phyloP scores from a whole-genome alignment of 2,113 vertebrate genomes.

The Phyllostomus hastatus region DNA sequence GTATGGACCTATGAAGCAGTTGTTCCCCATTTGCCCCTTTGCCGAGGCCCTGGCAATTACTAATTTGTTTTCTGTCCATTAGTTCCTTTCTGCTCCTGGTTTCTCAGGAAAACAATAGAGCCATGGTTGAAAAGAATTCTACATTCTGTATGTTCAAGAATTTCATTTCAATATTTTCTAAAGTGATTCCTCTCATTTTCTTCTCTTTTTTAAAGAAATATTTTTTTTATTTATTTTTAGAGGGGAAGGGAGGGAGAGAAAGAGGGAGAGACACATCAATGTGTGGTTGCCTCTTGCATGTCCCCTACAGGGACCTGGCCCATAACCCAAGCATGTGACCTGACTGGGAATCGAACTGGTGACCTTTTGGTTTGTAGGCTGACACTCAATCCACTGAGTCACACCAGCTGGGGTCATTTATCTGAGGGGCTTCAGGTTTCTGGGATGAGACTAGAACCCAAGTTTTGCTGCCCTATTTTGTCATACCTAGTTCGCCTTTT shows the following conservation, averaged over 20 bases:
- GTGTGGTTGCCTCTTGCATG: no score
- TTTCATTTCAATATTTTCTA: background rate
- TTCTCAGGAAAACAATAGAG: background rate
- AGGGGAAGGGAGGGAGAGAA: no score
- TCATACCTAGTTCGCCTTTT: background rate
- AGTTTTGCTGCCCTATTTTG: background rate
- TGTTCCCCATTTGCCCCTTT: background rate
- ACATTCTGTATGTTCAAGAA: background rate
- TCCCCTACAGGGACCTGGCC: no score
- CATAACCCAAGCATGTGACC: no score
- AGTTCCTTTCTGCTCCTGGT: background rate
- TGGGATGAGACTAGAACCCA: background rate
- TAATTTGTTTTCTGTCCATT: background rate
- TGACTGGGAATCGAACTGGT: no score
- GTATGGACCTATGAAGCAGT: background rate
- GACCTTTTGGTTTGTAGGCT: no score
- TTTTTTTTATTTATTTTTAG: no score
- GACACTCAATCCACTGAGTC: no score
- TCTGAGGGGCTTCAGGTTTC: background rate
- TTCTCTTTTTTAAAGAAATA: no score
- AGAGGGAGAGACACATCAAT: no score
- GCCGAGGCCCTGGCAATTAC: background rate
- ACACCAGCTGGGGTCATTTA: no score
- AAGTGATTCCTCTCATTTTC: background rate
- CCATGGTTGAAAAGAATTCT: background rate